Percentiles rank a stretch among this genome's conserved stretches.
These are phyloP conservation scores for Harpagoxenus sublaevis DNA, from an alignment of 2,888 invertebrate genomes.

Conservation along the genomic window DNA sequence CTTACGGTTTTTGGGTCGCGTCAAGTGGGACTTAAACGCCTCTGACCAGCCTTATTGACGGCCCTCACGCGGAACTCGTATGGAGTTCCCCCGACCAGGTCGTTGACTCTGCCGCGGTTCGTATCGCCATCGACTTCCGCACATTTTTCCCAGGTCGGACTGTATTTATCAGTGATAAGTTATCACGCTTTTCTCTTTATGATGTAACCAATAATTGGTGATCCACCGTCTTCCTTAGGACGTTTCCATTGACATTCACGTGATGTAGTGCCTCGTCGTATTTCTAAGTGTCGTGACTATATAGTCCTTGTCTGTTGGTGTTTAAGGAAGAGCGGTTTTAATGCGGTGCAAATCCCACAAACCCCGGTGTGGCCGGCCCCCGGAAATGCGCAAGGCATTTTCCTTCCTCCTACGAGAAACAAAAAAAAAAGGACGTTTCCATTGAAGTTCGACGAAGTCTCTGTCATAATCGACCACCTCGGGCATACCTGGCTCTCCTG, in stretches of 20 bases:
- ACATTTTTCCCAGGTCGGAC: constrained; percentile 97
- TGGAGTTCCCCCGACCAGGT: constrained; percentile 95
- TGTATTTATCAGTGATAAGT: constrained; percentile 95
- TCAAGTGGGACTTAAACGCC: constrained; percentile 94
- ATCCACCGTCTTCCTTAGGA: constrained; percentile 95
- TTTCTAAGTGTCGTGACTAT: too few relatives aligned
- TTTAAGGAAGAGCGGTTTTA: too few relatives aligned
- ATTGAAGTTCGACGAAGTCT: constrained; percentile 97
- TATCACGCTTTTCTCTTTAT: constrained; percentile 98
- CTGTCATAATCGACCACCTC: constrained; percentile 96
- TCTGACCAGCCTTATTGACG: constrained; percentile 97
- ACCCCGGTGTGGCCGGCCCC: too few relatives aligned
- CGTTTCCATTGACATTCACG: constrained; percentile 96
- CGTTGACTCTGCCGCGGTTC: constrained; percentile 93
- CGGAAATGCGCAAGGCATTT: too few relatives aligned
- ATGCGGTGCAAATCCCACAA: too few relatives aligned
- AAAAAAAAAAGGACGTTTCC: too few relatives aligned
- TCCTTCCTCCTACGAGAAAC: too few relatives aligned
- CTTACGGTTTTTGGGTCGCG: constrained; percentile 95
- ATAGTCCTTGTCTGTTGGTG: too few relatives aligned
- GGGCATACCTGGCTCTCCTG: constrained; percentile 94
- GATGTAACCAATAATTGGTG: constrained; percentile 96
- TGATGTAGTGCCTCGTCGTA: too few relatives aligned
- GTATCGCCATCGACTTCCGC: constrained; percentile 95
- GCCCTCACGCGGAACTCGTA: constrained; percentile 97